phyloP scores from a whole-genome alignment of 2,113 vertebrate genomes.

The Alexandromys fortis region DNA sequence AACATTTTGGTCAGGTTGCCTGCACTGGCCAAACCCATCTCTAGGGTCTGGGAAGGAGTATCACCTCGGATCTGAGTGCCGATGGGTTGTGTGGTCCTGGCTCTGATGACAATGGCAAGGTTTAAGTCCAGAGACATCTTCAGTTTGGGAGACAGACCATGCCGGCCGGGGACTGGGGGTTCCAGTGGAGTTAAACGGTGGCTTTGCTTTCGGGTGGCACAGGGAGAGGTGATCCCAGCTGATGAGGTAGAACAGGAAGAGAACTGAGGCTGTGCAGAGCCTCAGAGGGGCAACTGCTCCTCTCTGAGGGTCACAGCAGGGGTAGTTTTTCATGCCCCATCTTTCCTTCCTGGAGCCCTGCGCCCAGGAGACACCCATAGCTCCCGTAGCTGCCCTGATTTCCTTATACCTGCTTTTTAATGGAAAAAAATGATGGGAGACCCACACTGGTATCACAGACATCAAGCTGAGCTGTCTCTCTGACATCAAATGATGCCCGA shows the following conservation, averaged over 20 bases:
- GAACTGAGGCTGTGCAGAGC: background rate
- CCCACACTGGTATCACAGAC: background rate
- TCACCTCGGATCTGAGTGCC: background rate
- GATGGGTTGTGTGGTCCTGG: accelerated
- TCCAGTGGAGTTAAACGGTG: no score
- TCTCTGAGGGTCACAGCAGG: background rate
- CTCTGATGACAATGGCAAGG: background rate
- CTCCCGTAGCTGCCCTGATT: background rate
- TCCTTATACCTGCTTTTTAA: background rate
- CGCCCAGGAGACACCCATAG: no score
- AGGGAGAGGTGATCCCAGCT: background rate
- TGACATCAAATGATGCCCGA: accelerated
- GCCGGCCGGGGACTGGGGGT: background rate
- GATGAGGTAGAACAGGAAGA: background rate
- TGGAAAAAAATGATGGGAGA: background rate
- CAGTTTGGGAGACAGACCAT: background rate
- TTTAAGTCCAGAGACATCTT: background rate
- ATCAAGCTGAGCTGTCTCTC: background rate
- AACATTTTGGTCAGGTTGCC: background rate
- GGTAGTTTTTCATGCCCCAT: background rate
- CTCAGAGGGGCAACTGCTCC: background rate
- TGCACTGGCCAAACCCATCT: accelerated
- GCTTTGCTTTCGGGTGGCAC: background rate
- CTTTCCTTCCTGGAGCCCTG: background rate
- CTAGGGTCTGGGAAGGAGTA: background rate